A percentile compares a stretch with the other conserved stretches of the same genome.
These are phyloP conservation scores for Cosmopolites sordidus DNA, from an alignment of 2,888 invertebrate species.

Conservation along the genomic window DNA sequence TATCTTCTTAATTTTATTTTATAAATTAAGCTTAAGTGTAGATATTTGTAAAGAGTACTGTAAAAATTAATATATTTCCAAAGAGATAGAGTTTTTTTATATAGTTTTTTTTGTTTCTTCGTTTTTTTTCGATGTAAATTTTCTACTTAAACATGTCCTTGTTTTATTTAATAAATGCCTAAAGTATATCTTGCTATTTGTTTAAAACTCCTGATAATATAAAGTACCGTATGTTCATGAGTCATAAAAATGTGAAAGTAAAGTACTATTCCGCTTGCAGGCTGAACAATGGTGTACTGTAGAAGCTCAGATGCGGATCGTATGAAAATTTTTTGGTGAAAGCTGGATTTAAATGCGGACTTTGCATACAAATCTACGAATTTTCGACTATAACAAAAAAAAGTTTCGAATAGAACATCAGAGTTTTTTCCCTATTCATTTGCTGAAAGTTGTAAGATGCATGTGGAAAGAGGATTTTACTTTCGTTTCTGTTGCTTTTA, in stretches of 20 bases:
- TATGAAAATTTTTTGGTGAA: constrained; percentile 23
- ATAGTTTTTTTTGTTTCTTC: constrained; percentile 33
- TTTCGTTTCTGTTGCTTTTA: constrained; percentile 8
- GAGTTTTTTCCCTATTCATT: constrained; percentile 15
- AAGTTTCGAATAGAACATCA: background rate
- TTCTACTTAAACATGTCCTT: constrained; percentile 45
- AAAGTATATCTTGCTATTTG: constrained; percentile 23
- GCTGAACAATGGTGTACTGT: constrained; percentile 17
- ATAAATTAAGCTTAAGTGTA: constrained; percentile 44
- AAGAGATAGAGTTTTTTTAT: constrained; percentile 44
- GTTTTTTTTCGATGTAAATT: constrained; percentile 43
- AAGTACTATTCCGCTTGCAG: constrained; percentile 11
- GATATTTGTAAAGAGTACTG: constrained; percentile 41
- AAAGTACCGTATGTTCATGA: constrained; percentile 10
- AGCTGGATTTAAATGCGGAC: constrained; percentile 15
- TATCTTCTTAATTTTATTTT: constrained; percentile 44
- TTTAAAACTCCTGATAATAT: constrained; percentile 9
- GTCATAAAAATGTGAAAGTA: constrained; percentile 26
- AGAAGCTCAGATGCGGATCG: constrained; percentile 10
- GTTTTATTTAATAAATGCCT: constrained; percentile 48
- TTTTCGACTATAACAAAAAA: background rate
- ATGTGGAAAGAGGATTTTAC: constrained; percentile 13
- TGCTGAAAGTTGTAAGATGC: constrained; percentile 13
- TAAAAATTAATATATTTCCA: constrained; percentile 48
- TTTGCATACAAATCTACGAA: constrained; percentile 14